A percentile compares a stretch with the other conserved stretches of the same genome.
phyloP scores from a whole-genome alignment of 2,888 invertebrate genomes.

The Gymnocheta viridis region DNA sequence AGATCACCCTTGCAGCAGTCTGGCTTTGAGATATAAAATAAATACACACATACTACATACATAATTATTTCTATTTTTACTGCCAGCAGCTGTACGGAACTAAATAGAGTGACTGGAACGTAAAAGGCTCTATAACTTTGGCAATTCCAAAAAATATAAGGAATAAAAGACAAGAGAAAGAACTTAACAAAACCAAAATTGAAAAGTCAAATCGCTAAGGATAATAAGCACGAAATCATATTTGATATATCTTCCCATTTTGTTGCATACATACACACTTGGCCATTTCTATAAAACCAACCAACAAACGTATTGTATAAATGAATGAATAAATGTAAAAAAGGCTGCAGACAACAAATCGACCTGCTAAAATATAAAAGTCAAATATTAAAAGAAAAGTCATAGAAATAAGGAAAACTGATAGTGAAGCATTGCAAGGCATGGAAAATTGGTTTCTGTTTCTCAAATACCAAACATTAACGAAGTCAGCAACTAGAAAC shows the following conservation, averaged over 20 bases:
- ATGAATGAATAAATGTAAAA: slow-evolving; percentile 30
- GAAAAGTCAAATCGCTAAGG: slow-evolving; percentile 67
- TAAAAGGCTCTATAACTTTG: slow-evolving; percentile 37
- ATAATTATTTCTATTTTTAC: slow-evolving; percentile 53
- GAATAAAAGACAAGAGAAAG: slow-evolving; percentile 18
- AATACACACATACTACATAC: neutral
- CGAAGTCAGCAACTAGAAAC: neutral
- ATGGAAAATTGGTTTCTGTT: slow-evolving; percentile 71
- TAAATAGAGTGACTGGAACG: slow-evolving; percentile 58
- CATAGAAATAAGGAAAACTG: slow-evolving; percentile 71
- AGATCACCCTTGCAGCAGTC: slow-evolving; percentile 36
- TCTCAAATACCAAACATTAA: neutral
- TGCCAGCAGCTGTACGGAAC: slow-evolving; percentile 62
- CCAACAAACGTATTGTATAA: slow-evolving; percentile 8
- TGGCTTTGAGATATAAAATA: slow-evolving; percentile 40
- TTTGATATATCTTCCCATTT: slow-evolving; percentile 62
- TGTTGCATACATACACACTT: slow-evolving; percentile 37
- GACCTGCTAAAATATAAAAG: slow-evolving; percentile 45
- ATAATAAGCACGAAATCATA: slow-evolving; percentile 67
- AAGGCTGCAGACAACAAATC: slow-evolving; percentile 52
- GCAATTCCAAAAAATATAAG: slow-evolving; percentile 38
- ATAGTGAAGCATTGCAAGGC: slow-evolving; percentile 69
- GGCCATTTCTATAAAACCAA: slow-evolving; percentile 37
- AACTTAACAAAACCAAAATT: slow-evolving; percentile 37
- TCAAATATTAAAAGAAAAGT: slow-evolving; percentile 36